Percentiles rank a stretch among this genome's conserved stretches.
These are phyloP conservation scores for Peromyscus aztecus DNA, from an alignment of 2,797 vertebrate genomes.

Conservation along the genomic window DNA sequence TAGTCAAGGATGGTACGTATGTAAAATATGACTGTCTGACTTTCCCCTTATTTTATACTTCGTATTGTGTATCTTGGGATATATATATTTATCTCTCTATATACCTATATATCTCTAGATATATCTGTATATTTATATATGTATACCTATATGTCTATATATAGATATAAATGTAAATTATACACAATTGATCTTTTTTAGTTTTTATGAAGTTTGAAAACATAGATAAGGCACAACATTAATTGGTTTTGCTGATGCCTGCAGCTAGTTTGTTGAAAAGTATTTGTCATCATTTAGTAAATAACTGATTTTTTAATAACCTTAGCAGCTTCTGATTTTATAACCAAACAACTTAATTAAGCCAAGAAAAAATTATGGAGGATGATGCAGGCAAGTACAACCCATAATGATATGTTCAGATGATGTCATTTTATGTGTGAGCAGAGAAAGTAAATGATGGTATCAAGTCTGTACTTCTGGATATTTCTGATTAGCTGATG, in stretches of 20 bases:
- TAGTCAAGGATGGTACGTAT: neutral
- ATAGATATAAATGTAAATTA: neutral
- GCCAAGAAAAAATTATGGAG: neutral
- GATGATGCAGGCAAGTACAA: neutral
- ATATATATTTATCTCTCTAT: neutral
- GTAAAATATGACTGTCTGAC: neutral
- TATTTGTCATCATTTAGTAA: neutral
- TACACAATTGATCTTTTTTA: neutral
- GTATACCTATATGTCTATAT: neutral
- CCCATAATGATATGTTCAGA: neutral
- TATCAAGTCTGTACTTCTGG: neutral
- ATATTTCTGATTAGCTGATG: neutral
- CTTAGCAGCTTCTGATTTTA: neutral
- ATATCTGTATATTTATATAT: neutral
- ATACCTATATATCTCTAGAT: neutral
- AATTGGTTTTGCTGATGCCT: conserved; percentile 19
- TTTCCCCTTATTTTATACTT: neutral
- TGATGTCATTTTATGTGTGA: neutral
- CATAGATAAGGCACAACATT: neutral
- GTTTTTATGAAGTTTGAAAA: neutral
- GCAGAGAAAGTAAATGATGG: neutral
- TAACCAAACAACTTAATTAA: neutral
- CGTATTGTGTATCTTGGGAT: neutral
- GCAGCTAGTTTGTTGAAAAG: neutral
- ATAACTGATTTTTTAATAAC: conserved; percentile 2